Percentiles rank a stretch among this genome's conserved stretches.
These are phyloP conservation scores for Urechis unicinctus DNA, from an alignment of 2,888 invertebrate species.

Conservation along the genomic window DNA sequence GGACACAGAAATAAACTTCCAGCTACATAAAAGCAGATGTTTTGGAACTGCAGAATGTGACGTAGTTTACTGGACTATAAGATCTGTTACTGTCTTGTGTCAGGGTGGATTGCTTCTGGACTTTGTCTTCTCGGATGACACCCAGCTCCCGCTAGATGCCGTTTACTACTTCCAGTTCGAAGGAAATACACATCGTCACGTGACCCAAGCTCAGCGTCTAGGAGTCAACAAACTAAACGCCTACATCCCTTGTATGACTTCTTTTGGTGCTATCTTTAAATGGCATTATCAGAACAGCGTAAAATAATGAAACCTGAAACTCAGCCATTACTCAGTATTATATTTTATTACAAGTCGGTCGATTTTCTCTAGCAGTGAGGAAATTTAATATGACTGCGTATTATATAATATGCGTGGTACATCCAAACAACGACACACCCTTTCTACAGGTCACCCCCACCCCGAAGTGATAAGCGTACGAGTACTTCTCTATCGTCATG, in stretches of 20 bases:
- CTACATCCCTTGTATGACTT: neutral
- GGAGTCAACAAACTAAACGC: neutral
- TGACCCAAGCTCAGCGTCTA: constrained; percentile 17
- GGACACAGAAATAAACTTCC: too few species aligned
- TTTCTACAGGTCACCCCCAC: neutral
- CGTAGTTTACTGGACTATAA: too few species aligned
- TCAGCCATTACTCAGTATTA: too few species aligned
- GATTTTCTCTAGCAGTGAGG: neutral
- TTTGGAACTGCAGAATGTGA: too few species aligned
- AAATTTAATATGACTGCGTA: neutral
- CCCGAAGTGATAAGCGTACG: neutral
- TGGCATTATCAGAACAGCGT: too few species aligned
- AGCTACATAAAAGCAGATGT: too few species aligned
- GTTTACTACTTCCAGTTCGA: constrained; percentile 27
- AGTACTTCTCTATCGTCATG: neutral
- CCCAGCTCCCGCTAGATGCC: constrained; percentile 13
- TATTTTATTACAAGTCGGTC: too few species aligned
- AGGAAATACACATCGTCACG: constrained; percentile 26
- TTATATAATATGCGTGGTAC: too few species aligned
- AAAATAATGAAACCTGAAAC: too few species aligned
- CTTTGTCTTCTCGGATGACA: constrained; percentile 20
- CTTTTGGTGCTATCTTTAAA: neutral
- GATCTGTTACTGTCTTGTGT: too few species aligned
- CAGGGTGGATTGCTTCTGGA: neutral
- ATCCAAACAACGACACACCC: too few species aligned